Base-by-base conservation (phyloP, 2,113 vertebrate genomes). In the Tiliqua scincoides region DNA sequence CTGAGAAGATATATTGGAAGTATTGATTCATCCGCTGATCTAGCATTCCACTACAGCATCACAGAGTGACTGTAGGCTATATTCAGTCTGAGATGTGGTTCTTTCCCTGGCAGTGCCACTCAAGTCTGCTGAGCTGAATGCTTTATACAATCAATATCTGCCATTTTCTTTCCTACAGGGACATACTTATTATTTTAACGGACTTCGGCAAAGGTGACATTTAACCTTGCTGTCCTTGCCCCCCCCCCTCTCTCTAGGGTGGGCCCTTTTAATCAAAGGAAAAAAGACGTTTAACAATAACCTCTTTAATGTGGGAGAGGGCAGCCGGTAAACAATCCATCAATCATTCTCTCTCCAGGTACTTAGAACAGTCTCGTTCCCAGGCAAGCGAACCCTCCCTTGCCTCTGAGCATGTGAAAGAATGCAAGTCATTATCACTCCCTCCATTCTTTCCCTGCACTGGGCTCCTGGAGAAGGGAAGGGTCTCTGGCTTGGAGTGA, bases 1-100 rank as follows among this genome's bases (percentile, higher is more conserved):
- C 35, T 85, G 75, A 70, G 32, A 79, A 59, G 32, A 25, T n/a
- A 43, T 79, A 79, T 78, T 78, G 67, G 52, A 77, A 70, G 32
- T 61, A 43, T 79, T 70, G 73, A 59, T 79, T 79, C 20, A n/a
- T 70, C 17, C 27, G 6, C 75, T 70, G 62, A 27, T 37, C 15
- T 70, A 30, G 59, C 35, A 52, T 32, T 84, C 68, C 32, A 61
- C 27, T 72, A 35, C 35, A 25, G 14, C 80, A 82, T 23, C 27
- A 57, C 21, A 32, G 9, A 40, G 68, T 61, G 37, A 72, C 14
- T 61, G 25, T 72, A 27, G 32, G 40, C 18, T 6, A 37, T 11
- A 32, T 68, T 83, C 63, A 74, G 20, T 70, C 2, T 68, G 75
- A 30, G 17, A 32, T 23, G n/a, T 43, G 21, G 59, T 62, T 20